These are phyloP conservation scores for Leucania comma DNA, from an alignment of 2,888 invertebrate genomes.

Conservation along the genomic window DNA sequence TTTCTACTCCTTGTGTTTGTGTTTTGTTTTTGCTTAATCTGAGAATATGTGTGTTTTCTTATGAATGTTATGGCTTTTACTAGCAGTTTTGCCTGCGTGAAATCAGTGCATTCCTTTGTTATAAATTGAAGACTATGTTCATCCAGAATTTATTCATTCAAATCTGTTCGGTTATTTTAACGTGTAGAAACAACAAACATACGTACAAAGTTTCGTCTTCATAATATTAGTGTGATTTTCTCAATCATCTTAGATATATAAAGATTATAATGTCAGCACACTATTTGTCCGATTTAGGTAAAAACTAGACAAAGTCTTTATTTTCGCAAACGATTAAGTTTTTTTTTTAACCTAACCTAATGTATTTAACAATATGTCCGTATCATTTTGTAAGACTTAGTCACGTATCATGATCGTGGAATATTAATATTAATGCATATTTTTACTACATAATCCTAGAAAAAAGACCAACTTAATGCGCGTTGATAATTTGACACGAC, in stretches of 20 bases:
- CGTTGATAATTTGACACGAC: conserved; percentile 58
- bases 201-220: too few relatives aligned
- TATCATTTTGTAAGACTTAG: conserved; percentile 57
- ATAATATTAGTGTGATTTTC: too few relatives aligned
- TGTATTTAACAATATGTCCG: conserved; percentile 52
- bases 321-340: conserved; percentile 20
- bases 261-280: not conserved
- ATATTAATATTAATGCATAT: conserved; percentile 63
- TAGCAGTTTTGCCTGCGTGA: too few relatives aligned
- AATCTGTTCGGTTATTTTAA: too few relatives aligned
- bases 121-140: too few relatives aligned
- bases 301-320: conserved; percentile 24
- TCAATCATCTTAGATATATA: not conserved
- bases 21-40: too few relatives aligned
- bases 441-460: conserved; percentile 55
- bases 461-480: conserved; percentile 51
- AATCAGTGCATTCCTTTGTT: too few relatives aligned
- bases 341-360: conserved; percentile 35
- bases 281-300: not conserved
- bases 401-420: conserved; percentile 62
- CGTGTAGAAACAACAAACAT: too few relatives aligned
- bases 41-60: too few relatives aligned
- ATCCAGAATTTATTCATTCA: too few relatives aligned
- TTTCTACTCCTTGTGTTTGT: too few relatives aligned
- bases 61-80: too few relatives aligned